A percentile compares a stretch with the other conserved stretches of the same genome.
phyloP scores from a whole-genome alignment of 2,797 vertebrate species.

The Microctenopoma steveboyesi region DNA sequence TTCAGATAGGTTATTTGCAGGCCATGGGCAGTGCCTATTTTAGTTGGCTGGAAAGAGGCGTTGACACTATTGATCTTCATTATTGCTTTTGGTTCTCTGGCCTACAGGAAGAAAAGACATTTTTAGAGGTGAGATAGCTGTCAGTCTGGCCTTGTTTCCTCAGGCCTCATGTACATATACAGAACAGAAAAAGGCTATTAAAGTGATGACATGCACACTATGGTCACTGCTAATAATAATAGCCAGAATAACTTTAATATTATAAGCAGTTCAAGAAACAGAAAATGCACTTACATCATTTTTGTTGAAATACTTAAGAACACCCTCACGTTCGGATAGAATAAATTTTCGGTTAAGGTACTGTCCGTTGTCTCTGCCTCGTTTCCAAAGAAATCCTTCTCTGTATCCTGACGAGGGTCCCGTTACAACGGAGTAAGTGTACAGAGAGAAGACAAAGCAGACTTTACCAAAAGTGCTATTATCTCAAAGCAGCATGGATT shows the following conservation, averaged over 20 bases:
- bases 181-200: background rate
- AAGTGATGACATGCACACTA: background rate
- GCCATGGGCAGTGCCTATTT: constrained; percentile 91
- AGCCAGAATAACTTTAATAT: background rate
- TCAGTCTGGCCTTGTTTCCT: background rate
- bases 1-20: constrained; percentile 96
- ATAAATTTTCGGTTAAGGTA: constrained; percentile 96
- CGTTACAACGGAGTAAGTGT: background rate
- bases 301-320: constrained; percentile 95
- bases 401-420: constrained; percentile 87
- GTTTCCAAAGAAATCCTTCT: constrained; percentile 96
- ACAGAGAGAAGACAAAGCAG: constrained; percentile 4
- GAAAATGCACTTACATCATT: constrained; percentile 86
- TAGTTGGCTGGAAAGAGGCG: constrained; percentile 92
- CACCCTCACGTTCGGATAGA: constrained; percentile 92
- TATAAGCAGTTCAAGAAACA: background rate
- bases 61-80: constrained; percentile 94
- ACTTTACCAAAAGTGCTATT: background rate
- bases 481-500: too few relatives aligned
- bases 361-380: constrained; percentile 94
- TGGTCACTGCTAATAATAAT: background rate
- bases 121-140: background rate
- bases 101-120: constrained; percentile 75
- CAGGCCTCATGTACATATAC: background rate
- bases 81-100: constrained; percentile 93